These are phyloP conservation scores for Cuniculus paca DNA, from an alignment of 2,797 vertebrate species.

Conservation along the genomic window DNA sequence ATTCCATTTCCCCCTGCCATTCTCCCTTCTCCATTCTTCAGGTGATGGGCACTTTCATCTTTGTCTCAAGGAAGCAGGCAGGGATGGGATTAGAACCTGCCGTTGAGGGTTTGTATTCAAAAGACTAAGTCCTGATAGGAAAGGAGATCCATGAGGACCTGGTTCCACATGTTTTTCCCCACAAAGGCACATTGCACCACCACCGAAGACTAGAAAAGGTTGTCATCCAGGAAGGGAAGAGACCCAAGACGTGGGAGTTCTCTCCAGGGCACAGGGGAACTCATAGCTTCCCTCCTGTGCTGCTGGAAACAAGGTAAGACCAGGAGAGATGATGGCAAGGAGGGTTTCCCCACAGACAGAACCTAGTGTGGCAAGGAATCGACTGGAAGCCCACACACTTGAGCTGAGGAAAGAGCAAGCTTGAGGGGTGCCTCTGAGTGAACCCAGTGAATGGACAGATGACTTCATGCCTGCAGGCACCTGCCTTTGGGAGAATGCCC, in stretches of 20 bases:
- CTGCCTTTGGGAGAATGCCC: neutral
- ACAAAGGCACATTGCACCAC: neutral
- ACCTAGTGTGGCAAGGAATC: neutral
- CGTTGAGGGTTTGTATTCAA: neutral
- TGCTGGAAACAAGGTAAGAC: neutral
- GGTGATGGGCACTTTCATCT: neutral
- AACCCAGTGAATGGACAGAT: neutral
- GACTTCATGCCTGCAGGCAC: too few relatives aligned
- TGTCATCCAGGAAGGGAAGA: neutral
- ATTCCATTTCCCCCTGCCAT: neutral
- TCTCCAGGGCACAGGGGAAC: neutral
- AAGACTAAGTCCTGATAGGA: neutral
- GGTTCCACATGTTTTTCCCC: neutral
- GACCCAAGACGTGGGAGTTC: neutral
- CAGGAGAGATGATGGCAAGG: too few relatives aligned
- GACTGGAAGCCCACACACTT: too few relatives aligned
- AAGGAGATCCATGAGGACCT: neutral
- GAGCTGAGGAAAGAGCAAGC: neutral
- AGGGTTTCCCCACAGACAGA: neutral
- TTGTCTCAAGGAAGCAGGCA: neutral
- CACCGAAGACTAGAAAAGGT: neutral
- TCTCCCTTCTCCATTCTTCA: neutral
- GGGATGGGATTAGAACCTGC: neutral
- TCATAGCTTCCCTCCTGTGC: neutral
- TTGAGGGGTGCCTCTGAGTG: too few relatives aligned